These are phyloP conservation scores for Archips xylosteana DNA, from an alignment of 2,888 invertebrate species.

Conservation along the genomic window DNA sequence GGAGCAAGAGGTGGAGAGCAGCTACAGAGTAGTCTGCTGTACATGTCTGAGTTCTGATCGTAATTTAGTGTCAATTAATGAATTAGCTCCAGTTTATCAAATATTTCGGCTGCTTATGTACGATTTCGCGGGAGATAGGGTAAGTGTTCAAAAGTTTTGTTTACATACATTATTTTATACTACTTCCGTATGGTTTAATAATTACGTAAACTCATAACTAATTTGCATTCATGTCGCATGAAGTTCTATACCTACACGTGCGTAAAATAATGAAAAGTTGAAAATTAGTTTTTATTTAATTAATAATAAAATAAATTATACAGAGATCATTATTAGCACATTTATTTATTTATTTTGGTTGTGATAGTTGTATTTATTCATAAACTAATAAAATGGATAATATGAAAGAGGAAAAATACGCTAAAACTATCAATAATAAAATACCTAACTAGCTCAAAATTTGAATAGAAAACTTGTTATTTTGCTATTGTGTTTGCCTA, in stretches of 20 bases:
- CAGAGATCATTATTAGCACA: too few species aligned
- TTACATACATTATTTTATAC: not conserved
- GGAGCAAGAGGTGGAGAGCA: constrained; percentile 76
- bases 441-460: too few species aligned
- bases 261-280: too few species aligned
- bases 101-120: constrained; percentile 74
- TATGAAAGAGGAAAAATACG: too few species aligned
- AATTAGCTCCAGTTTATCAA: constrained; percentile 62
- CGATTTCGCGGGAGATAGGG: constrained; percentile 75
- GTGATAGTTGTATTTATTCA: too few species aligned
- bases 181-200: not conserved
- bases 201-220: constrained; percentile 15
- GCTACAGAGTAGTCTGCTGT: constrained; percentile 66
- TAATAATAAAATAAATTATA: too few species aligned
- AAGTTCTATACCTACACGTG: not conserved
- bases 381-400: too few species aligned
- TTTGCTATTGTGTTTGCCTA: too few species aligned
- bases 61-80: constrained; percentile 67
- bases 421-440: too few species aligned
- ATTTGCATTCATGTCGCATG: not conserved
- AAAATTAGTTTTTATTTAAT: too few species aligned
- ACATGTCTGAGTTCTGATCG: constrained; percentile 75
- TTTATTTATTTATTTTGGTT: too few species aligned
- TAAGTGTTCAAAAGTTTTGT: constrained; percentile 59
- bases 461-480: too few species aligned